Conservation (phyloP, 2,888 invertebrate genomes). For the Calliopum simillimum region DNA sequence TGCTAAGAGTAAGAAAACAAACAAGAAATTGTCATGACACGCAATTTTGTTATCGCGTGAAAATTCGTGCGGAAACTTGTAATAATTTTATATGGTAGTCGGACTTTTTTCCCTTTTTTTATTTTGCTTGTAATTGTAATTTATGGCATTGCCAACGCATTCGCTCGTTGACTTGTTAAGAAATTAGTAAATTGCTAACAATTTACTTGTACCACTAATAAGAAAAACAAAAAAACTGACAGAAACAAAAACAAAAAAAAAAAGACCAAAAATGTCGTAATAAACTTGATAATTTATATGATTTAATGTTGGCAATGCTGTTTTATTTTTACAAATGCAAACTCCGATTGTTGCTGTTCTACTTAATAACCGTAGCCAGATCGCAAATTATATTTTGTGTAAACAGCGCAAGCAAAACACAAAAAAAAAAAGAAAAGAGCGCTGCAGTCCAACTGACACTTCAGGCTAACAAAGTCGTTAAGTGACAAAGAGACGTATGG, state of each 20-base stretch:
- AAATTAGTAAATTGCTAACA: conserved; percentile 25
- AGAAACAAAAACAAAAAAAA: too few relatives aligned
- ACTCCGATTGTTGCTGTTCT: background rate
- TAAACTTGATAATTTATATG: conserved; percentile 18
- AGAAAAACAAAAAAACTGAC: too few relatives aligned
- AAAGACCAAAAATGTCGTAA: background rate
- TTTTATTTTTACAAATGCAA: too few relatives aligned
- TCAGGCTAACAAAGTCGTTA: background rate
- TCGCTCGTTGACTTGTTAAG: conserved; percentile 3
- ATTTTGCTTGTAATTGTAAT: background rate
- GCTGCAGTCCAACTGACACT: background rate
- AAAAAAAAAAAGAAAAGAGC: background rate
- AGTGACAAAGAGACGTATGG: background rate
- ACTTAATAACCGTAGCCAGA: conserved; percentile 5
- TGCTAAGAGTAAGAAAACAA: too few relatives aligned
- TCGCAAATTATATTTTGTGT: background rate
- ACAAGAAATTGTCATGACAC: conserved; percentile 12
- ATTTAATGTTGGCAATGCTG: background rate
- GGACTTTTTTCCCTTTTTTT: too few relatives aligned
- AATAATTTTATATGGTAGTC: too few relatives aligned
- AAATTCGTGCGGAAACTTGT: conserved; percentile 1
- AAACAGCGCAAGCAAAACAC: background rate
- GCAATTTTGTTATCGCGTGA: conserved; percentile 27
- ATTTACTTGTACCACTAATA: background rate
- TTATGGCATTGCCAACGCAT: conserved; percentile 1